Evolutionary conservation across 2,113 vertebrate genomes (phyloP).

Genomic region (Argyrosomus japonicus): DNA sequence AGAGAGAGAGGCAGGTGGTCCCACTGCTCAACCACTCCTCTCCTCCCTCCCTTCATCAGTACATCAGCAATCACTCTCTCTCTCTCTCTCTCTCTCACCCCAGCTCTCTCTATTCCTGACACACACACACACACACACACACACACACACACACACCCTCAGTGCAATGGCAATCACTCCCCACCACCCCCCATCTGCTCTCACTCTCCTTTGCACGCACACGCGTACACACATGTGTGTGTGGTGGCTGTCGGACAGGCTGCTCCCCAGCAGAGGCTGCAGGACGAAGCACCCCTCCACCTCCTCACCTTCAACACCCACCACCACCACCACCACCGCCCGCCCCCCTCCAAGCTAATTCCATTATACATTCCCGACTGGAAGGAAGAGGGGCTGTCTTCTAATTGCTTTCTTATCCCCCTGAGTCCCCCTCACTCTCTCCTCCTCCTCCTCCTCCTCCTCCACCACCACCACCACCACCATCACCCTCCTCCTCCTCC

Average conservation of each 20-base stretch:
- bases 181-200: slow-evolving; percentile 49
- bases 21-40: slow-evolving; percentile 63
- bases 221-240: slow-evolving; percentile 30
- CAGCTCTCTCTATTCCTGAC: slow-evolving; percentile 29
- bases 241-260: slow-evolving; percentile 60
- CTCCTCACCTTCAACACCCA: slow-evolving; percentile 9
- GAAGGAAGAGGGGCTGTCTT: slow-evolving; percentile 85
- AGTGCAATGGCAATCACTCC: slow-evolving; percentile 51
- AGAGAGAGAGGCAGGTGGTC: slow-evolving; percentile 72
- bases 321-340: slow-evolving; percentile 10
- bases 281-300: slow-evolving; percentile 52
- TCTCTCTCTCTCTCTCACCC: slow-evolving; percentile 7
- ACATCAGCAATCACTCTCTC: slow-evolving; percentile 53
- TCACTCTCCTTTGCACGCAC: slow-evolving; percentile 29
- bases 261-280: slow-evolving; percentile 70
- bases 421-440: slow-evolving; percentile 70
- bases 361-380: slow-evolving; percentile 87
- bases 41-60: slow-evolving; percentile 56
- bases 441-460: slow-evolving; percentile 34
- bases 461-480: slow-evolving; percentile 24
- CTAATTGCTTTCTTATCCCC: slow-evolving; percentile 89
- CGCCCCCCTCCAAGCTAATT: slow-evolving; percentile 78
- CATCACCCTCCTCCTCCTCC: neutral
- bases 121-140: slow-evolving; percentile 32
- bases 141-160: neutral